phyloP scores from a whole-genome alignment of 2,888 invertebrate species.

The Blastobasis lacticolella region DNA sequence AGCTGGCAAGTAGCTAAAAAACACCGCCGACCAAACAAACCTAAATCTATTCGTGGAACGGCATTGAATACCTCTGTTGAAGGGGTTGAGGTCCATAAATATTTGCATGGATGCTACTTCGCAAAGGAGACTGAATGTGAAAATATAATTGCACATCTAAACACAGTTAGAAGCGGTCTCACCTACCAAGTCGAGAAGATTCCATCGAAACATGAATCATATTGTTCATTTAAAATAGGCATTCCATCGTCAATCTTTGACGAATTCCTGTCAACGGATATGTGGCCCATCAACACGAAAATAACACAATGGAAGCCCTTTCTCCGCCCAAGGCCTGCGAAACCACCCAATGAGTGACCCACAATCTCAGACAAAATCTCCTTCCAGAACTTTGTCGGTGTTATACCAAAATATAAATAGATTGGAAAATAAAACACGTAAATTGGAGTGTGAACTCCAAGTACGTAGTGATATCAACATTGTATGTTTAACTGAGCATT shows the following conservation, averaged over 20 bases:
- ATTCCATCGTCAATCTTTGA: not conserved
- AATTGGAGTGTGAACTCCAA: slow-evolving; percentile 4
- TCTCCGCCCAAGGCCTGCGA: not conserved
- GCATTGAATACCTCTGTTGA: too few relatives aligned
- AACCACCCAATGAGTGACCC: not conserved
- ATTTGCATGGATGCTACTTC: too few relatives aligned
- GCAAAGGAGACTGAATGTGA: too few relatives aligned
- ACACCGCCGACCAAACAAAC: too few relatives aligned
- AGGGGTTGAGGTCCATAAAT: too few relatives aligned
- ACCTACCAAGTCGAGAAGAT: too few relatives aligned
- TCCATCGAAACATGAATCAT: not conserved
- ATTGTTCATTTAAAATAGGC: not conserved
- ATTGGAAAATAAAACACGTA: slow-evolving; percentile 2
- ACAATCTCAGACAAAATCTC: not conserved
- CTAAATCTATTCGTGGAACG: too few relatives aligned
- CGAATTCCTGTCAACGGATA: not conserved
- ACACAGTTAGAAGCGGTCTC: too few relatives aligned
- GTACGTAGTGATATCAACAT: not conserved
- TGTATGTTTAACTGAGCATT: slow-evolving; percentile 1
- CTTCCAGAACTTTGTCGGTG: not conserved
- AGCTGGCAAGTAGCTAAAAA: too few relatives aligned
- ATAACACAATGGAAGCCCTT: not conserved
- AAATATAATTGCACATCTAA: too few relatives aligned
- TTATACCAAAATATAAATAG: slow-evolving; percentile 1
- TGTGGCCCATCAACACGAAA: not conserved